Evolutionary conservation across 2,113 vertebrate species (phyloP).

Genomic region (Callionymus lyra): DNA sequence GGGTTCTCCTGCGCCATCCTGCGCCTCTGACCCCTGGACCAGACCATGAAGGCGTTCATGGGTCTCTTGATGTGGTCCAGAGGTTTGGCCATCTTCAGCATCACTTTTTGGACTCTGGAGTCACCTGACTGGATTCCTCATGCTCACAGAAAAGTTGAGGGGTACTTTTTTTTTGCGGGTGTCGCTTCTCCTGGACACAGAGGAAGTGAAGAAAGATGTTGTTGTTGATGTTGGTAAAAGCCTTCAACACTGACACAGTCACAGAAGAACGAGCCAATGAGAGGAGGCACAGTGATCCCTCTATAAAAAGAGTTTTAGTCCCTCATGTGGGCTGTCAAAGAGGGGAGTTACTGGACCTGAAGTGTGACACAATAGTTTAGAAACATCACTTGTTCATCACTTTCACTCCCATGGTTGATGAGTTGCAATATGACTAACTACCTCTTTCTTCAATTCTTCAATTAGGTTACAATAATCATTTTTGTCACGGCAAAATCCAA

Average conservation of each 20-base stretch:
- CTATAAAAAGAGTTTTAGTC: constrained; percentile 19
- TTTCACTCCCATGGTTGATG: too few species aligned
- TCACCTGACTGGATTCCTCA: too few species aligned
- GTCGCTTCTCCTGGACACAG: constrained; percentile 65
- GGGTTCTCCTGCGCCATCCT: constrained; percentile 96
- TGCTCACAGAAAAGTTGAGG: constrained; percentile 16
- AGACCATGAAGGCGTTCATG: constrained; percentile 99
- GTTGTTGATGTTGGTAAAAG: constrained; percentile 10
- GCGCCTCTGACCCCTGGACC: constrained; percentile 89
- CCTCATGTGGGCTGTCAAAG: background rate
- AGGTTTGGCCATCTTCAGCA: constrained; percentile 79
- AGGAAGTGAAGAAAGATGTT: constrained; percentile 62
- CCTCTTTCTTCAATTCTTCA: too few species aligned
- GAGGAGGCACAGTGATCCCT: constrained; percentile 43
- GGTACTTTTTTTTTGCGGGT: constrained; percentile 21
- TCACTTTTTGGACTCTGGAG: too few species aligned
- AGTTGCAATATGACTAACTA: too few species aligned
- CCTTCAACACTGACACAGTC: constrained; percentile 75
- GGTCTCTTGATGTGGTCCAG: constrained; percentile 94
- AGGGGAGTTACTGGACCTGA: too few species aligned
- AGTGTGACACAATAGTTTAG: too few species aligned
- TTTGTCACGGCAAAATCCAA: too few species aligned
- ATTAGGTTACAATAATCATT: too few species aligned
- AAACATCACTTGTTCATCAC: too few species aligned
- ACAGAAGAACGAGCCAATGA: constrained; percentile 54